Conservation (phyloP, 30 jellyfish, hydroid and myxozoan species). For the Hydractinia symbiolongicarpus region DNA sequence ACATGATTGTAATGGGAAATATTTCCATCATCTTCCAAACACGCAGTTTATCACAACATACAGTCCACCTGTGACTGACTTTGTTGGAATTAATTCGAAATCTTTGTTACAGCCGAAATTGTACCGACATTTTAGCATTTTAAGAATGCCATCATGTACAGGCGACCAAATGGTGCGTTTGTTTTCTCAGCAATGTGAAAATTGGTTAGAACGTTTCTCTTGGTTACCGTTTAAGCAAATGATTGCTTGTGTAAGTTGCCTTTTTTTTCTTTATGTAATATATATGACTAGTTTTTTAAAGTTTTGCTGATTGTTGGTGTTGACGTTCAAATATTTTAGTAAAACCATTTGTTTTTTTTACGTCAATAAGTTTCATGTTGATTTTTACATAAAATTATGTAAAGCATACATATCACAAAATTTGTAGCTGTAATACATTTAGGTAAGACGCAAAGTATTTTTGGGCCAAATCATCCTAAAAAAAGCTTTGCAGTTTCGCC, state of each 20-base stretch:
- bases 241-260: slow-evolving; percentile 47
- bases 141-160: slow-evolving; percentile 23
- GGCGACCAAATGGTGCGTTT: slow-evolving; percentile 37
- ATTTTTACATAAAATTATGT: no score
- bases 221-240: slow-evolving; percentile 48
- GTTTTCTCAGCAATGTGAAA: slow-evolving; percentile 44
- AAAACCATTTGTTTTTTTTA: no score
- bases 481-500: no score
- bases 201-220: slow-evolving; percentile 65
- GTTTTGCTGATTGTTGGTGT: no score
- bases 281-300: no score
- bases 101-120: background rate
- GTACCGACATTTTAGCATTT: slow-evolving; percentile 10
- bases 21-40: slow-evolving; percentile 59
- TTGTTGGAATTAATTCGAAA: background rate
- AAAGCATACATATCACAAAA: no score
- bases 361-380: no score
- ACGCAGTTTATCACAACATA: slow-evolving; percentile 56
- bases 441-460: no score
- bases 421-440: no score
- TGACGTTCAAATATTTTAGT: no score
- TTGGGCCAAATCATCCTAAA: no score
- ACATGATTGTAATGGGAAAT: slow-evolving; percentile 44
- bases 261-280: background rate
- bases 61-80: slow-evolving; percentile 21